Conservation (phyloP, 53 echinoderm and acorn worm genomes). For the Paracentrotus lividus region DNA sequence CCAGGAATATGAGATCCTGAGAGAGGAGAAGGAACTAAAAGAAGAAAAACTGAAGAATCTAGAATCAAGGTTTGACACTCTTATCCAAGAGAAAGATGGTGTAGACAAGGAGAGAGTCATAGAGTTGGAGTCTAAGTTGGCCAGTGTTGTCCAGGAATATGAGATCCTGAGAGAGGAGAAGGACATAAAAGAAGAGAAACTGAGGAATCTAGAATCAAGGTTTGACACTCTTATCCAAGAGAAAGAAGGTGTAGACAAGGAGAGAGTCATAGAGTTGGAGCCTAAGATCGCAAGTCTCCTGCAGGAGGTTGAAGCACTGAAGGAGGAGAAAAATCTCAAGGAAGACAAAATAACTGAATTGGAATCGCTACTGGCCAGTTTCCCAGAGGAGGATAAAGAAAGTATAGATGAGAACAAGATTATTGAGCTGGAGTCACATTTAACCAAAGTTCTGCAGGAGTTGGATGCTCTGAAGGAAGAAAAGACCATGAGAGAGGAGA, state of each 20-base stretch:
- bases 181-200: neutral
- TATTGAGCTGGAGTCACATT: neutral
- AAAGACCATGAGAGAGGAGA: neutral
- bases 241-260: neutral
- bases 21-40: neutral
- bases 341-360: constrained; percentile 20
- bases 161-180: neutral
- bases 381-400: constrained; percentile 9
- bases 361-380: neutral
- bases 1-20: neutral
- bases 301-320: neutral
- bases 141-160: neutral
- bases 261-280: neutral
- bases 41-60: constrained; percentile 10
- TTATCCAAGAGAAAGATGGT: neutral
- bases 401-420: neutral
- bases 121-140: neutral
- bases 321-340: neutral
- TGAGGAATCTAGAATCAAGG: neutral
- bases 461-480: neutral
- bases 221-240: too few relatives aligned
- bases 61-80: neutral
- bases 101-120: too few relatives aligned
- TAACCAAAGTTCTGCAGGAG: neutral
- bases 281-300: neutral